Base-by-base conservation (phyloP, 1,140 invertebrate species). In the Parasteatoda tepidariorum region DNA sequence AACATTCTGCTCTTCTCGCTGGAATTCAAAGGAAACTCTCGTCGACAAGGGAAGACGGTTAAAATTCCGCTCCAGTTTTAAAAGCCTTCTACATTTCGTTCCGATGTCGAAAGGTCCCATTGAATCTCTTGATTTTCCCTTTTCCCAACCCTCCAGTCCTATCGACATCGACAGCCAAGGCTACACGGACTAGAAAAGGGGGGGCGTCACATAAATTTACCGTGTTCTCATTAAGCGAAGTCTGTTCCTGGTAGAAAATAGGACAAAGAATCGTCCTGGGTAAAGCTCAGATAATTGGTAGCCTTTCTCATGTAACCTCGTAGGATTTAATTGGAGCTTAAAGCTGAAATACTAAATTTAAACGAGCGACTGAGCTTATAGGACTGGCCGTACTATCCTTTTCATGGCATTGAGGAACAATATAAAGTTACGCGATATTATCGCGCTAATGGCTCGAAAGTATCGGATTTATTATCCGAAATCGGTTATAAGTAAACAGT, bases 311-410 rank as follows among this genome's bases (percentile, higher is more conserved):
- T 38, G 26, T 15, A n/a, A 31, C 30, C 30, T 24, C 31, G 30
- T 33, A n/a, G 28, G 54, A 73, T 74, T 74, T 74, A 74, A 41
- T 74, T 74, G 31, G 30, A 61, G 55, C 55, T 74, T 74, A 41
- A 38, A 74, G 31, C 57, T 61, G 33, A 26, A 26, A 59, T 61
- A 30, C 24, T 22, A 18, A 61, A 61, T 38, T 74, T 74, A 61
- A 59, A 26, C 57, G 31, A 38, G 9, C 9, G 2, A 24, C 68
- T 22, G 28, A 7, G 6, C 28, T 18, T 54, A 26, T 15, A 13
- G n/a, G 38, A 34, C 38, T 28, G 26, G 34, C 9, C 1, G 18
- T 48, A 9, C 38, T 48, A 48, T 48, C 38, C 18, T 48, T 18
- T 48, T 9, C 38, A 48, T 48, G 9, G 18, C 9, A 18, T 48